A percentile compares a stretch with the other conserved stretches of the same genome.
Conservation (phyloP, 2,888 invertebrate species). For the Periphyllus acericola region DNA sequence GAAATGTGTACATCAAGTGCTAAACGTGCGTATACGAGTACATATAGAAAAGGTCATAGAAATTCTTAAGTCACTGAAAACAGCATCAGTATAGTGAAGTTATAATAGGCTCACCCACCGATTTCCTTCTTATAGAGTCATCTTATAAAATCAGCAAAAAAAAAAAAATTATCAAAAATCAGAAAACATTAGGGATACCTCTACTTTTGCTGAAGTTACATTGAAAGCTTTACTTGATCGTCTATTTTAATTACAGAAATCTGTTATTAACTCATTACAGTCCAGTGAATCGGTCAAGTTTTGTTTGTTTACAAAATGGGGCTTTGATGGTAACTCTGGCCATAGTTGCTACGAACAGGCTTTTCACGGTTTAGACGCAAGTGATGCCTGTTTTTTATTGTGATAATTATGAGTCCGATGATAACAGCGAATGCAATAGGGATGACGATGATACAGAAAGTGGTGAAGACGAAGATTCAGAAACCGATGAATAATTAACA, state of each 20-base stretch:
- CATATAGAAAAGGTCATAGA: not conserved
- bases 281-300: conserved; percentile 14
- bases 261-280: conserved; percentile 3
- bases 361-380: conserved; percentile 64
- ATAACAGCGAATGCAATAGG: too few relatives aligned
- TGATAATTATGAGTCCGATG: too few relatives aligned
- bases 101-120: not conserved
- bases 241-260: conserved; percentile 9
- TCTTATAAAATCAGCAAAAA: conserved; percentile 9
- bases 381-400: conserved; percentile 65
- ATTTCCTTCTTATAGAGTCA: conserved; percentile 3
- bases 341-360: conserved; percentile 65
- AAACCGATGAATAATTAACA: too few relatives aligned
- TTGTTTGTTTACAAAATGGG: conserved; percentile 62
- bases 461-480: too few relatives aligned
- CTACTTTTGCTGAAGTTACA: conserved; percentile 63
- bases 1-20: not conserved
- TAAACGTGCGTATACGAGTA: not conserved
- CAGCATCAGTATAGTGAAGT: not conserved
- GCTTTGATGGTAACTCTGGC: conserved; percentile 64
- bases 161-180: conserved; percentile 63
- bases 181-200: conserved; percentile 63
- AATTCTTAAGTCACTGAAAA: not conserved
- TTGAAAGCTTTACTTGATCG: conserved; percentile 64
- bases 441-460: too few relatives aligned